Base-by-base conservation (phyloP, 2,113 vertebrate species). In the Excalfactoria chinensis region DNA sequence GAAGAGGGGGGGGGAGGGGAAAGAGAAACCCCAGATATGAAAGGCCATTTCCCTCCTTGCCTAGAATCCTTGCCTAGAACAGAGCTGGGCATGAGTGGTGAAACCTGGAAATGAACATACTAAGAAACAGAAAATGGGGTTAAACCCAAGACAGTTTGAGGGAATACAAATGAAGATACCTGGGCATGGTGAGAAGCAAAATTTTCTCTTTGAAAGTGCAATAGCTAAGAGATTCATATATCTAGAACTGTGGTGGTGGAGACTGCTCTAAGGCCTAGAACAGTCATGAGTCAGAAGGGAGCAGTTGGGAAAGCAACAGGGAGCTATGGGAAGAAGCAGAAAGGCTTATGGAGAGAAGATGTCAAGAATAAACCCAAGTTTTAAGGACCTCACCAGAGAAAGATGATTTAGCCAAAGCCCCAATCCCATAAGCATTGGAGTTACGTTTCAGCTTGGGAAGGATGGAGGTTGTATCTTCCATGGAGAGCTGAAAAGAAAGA, bases 401-500 rank as follows among this genome's bases (percentile, higher is more conserved):
- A 90, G 99, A 99, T 71, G 99, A 99, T 97, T 99, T 99, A 98
- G 99, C 99, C 98, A 99, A 98, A 97, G 99, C 99, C 70, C 99
- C 99, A 92, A 99, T 99, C 97, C 99, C 98, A 74, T 99, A 99
- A 86, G 99, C 98, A 80, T 99, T 99, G 85, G 99, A 97, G 89
- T 99, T 99, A 94, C 99, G 98, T 97, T 99, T 99, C 95, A 99
- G 98, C 94, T 98, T 99, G 51, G 99, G 99, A 82, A 99, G 98
- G 95, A 99, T 99, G 91, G 99, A 99, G 74, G 99, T 99, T 76
- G 99, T 99, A 96, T 99, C 99, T 97, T 99, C 99, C 99, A 99
- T 99, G 93, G 99, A 99, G 83, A 99, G 98, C 99, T 99, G 95
- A 90, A 98, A 97, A 98, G 59, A 95, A 94, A 98, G 87, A 96